Percentiles rank a stretch among this genome's conserved stretches.
Conservation (phyloP, 2,888 invertebrate species). For the Panopea generosa region DNA sequence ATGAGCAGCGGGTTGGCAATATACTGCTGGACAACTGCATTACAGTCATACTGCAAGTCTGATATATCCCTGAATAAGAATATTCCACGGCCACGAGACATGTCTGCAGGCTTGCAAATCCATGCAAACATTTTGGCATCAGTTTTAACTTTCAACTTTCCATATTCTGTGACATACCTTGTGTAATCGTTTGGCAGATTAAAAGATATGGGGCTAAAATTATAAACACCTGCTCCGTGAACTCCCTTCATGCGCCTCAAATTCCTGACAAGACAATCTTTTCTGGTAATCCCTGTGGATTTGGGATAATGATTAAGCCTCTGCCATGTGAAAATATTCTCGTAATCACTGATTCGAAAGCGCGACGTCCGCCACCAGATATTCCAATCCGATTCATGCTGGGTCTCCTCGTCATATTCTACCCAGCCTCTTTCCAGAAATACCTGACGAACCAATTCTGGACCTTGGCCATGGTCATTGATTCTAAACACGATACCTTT, state of each 20-base stretch:
- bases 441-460: slow-evolving; percentile 87
- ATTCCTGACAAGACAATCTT: slow-evolving; percentile 92
- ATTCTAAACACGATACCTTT: slow-evolving; percentile 78
- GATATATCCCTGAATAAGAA: slow-evolving; percentile 90
- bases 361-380: slow-evolving; percentile 93
- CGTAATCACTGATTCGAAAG: slow-evolving; percentile 87
- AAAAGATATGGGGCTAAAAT: slow-evolving; percentile 94
- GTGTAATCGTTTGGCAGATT: slow-evolving; percentile 94
- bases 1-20: slow-evolving; percentile 82
- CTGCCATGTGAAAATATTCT: slow-evolving; percentile 81
- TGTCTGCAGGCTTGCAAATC: slow-evolving; percentile 95
- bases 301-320: slow-evolving; percentile 91
- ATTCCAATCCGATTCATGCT: slow-evolving; percentile 89
- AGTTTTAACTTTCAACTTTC: slow-evolving; percentile 70
- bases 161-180: slow-evolving; percentile 92
- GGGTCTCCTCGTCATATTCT: slow-evolving; percentile 89
- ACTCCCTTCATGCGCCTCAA: slow-evolving; percentile 92
- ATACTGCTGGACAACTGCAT: slow-evolving; percentile 91
- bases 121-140: slow-evolving; percentile 86
- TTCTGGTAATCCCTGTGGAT: slow-evolving; percentile 92
- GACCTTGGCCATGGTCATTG: slow-evolving; percentile 82
- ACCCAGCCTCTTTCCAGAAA: slow-evolving; percentile 93
- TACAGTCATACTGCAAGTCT: slow-evolving; percentile 89
- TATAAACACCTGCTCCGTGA: slow-evolving; percentile 90
- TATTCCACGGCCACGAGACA: slow-evolving; percentile 94